Evolutionary conservation across 2,888 invertebrate genomes (phyloP).

Genomic region (Rhagophthalmus giganteus): DNA sequence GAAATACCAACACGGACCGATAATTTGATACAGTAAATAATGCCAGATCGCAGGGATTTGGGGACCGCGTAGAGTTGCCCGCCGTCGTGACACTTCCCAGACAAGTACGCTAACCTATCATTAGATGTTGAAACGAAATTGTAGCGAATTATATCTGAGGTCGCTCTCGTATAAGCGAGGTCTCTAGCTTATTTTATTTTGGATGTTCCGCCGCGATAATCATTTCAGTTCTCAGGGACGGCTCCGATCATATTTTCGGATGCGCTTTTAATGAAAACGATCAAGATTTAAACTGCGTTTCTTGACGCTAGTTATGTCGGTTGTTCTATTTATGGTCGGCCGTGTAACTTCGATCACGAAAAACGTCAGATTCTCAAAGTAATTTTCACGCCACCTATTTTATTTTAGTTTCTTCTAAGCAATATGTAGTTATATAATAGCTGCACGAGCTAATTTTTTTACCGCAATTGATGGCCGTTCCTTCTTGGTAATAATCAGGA

Average conservation of each 20-base stretch:
- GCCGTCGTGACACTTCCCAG: conserved; percentile 48
- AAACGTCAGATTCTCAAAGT: too few species aligned
- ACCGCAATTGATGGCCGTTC: too few species aligned
- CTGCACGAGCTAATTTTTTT: too few species aligned
- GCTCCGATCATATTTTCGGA: conserved; percentile 12
- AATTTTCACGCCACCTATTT: too few species aligned
- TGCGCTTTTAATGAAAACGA: conserved; percentile 6
- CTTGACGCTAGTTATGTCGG: too few species aligned
- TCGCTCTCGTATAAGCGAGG: conserved; percentile 43
- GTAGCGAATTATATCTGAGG: conserved; percentile 47
- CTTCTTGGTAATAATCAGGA: too few species aligned
- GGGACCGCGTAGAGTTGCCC: conserved; percentile 38
- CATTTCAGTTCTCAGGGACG: conserved; percentile 24
- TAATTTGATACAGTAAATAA: conserved; percentile 52
- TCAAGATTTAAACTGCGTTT: too few species aligned
- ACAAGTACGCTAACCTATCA: conserved; percentile 48
- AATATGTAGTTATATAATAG: too few species aligned
- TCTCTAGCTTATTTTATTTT: conserved; percentile 39
- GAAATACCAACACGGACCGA: conserved; percentile 38
- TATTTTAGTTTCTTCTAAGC: too few species aligned
- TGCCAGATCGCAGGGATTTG: conserved; percentile 47
- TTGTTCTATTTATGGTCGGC: too few species aligned
- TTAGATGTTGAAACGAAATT: conserved; percentile 49
- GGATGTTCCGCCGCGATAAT: conserved; percentile 29
- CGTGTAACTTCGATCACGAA: too few species aligned